Evolutionary conservation across 2,797 vertebrate genomes (phyloP), one percentile per base, ranked within the genome.

Genomic region (Intellagama lesueurii): DNA sequence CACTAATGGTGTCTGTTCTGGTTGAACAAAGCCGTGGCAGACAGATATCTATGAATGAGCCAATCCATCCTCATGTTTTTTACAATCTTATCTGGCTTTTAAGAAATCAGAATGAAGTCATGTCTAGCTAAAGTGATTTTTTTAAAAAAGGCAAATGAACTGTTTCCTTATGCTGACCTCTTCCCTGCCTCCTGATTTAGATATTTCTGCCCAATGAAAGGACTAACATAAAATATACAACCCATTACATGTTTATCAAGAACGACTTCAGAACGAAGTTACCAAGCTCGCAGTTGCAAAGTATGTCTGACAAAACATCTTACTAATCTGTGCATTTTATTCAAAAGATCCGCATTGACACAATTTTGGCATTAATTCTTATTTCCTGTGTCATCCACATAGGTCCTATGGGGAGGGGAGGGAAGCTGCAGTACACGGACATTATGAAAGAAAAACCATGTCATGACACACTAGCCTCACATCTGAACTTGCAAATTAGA

Each of bases 11-110:
- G 1, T 0, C 47, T 40, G 2, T 0, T 1, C 1, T 35, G 5
- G 26, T 12, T 0, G 22, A 69, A 3, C 1, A 1, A 1, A 35
- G 64, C 11, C 40, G 7, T 26, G 32, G 1, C 0, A 9, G 17
- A 14, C 40, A 1, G 0, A 16, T 1, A 47, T 81, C 52, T 0
- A 0, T 1, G 56, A 30, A 19, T 1, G 11, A 32, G 5, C 0
- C 1, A 3, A 28, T 35, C 70, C 56, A 3, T 40, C 75, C n/a
- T 1, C 11, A 44, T 69, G 47, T n/a, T 3, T 0, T 70, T 89
- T 83, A 17, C 1, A 32, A 1, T 0, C 7, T 64, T 30, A 7
- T 64, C 72, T 81, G 86, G 64, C 40, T 1, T 1, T 0, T 0
- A 22, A 4, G 0, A 0, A 47, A 44, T 49, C 83, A 86, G 81